Conservation (phyloP, 2,888 invertebrate genomes). For the Oscheius myriophilus region DNA sequence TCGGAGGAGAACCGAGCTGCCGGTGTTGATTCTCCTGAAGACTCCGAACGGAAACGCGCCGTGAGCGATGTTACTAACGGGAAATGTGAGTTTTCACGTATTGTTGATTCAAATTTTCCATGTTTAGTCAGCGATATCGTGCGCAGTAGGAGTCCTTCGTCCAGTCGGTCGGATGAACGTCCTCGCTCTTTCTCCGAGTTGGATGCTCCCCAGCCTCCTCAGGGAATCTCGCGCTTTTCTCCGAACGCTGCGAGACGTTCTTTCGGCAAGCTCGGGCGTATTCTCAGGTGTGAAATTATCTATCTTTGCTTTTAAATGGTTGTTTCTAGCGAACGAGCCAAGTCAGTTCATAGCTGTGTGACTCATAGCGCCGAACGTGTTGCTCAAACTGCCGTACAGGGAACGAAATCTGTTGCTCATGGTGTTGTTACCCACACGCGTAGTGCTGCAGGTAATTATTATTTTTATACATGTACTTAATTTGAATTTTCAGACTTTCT, state of each 20-base stretch:
- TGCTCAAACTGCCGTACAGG: slow-evolving; percentile 57
- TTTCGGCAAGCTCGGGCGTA: slow-evolving; percentile 67
- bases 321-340: slow-evolving; percentile 62
- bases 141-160: slow-evolving; percentile 32
- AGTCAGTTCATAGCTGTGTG: slow-evolving; percentile 64
- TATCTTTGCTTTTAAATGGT: too few relatives aligned
- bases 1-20: slow-evolving; percentile 43
- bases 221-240: slow-evolving; percentile 57
- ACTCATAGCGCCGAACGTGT: slow-evolving; percentile 66
- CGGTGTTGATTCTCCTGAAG: slow-evolving; percentile 37
- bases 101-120: neutral
- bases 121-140: slow-evolving; percentile 18
- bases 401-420: slow-evolving; percentile 68
- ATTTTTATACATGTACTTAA: too few relatives aligned
- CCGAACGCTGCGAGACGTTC: slow-evolving; percentile 65
- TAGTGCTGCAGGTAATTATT: slow-evolving; percentile 68
- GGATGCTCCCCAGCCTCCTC: slow-evolving; percentile 45
- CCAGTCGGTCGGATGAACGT: slow-evolving; percentile 40
- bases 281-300: slow-evolving; percentile 63
- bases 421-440: slow-evolving; percentile 70
- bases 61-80: slow-evolving; percentile 21
- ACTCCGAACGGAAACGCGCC: slow-evolving; percentile 28
- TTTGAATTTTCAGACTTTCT: slow-evolving; percentile 52
- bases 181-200: slow-evolving; percentile 58
- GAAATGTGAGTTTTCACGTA: slow-evolving; percentile 11